phyloP scores from a whole-genome alignment of 1,140 invertebrate genomes.

The Caenorhabditis brenneri region DNA sequence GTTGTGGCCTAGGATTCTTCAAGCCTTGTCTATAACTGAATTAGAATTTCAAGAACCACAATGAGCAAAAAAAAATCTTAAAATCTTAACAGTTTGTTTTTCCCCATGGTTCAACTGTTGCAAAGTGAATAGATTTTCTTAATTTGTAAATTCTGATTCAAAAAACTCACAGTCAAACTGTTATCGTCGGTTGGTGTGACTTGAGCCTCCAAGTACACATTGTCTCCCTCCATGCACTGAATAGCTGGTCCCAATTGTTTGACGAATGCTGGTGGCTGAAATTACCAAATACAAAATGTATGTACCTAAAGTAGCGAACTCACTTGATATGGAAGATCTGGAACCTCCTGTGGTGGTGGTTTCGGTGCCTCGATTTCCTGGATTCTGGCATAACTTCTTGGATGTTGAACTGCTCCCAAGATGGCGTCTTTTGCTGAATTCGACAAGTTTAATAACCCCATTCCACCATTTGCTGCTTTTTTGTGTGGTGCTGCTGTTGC shows the following conservation, averaged over 20 bases:
- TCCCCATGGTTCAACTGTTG: too few relatives aligned
- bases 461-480: not conserved
- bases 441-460: conserved; percentile 53
- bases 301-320: not conserved
- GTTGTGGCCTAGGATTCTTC: not conserved
- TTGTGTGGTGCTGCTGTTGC: not conserved
- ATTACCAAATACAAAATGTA: not conserved
- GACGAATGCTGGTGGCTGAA: conserved; percentile 64
- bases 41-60: not conserved
- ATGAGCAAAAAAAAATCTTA: not conserved
- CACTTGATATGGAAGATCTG: conserved; percentile 62
- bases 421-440: conserved; percentile 81
- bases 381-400: conserved; percentile 84
- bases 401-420: conserved; percentile 84
- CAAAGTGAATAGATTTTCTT: too few relatives aligned
- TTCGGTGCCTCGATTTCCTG: conserved; percentile 83
- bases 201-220: conserved; percentile 90
- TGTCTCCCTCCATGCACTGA: conserved; percentile 82
- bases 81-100: too few relatives aligned
- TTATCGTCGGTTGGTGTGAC: conserved; percentile 86
- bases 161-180: conserved; percentile 83
- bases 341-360: conserved; percentile 78
- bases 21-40: too few relatives aligned
- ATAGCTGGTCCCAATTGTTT: conserved; percentile 62
- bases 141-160: too few relatives aligned